Evolutionary conservation across 1,140 invertebrate species (phyloP), one percentile per base, ranked within the genome.

Genomic region (Scaptomyza hsui): DNA sequence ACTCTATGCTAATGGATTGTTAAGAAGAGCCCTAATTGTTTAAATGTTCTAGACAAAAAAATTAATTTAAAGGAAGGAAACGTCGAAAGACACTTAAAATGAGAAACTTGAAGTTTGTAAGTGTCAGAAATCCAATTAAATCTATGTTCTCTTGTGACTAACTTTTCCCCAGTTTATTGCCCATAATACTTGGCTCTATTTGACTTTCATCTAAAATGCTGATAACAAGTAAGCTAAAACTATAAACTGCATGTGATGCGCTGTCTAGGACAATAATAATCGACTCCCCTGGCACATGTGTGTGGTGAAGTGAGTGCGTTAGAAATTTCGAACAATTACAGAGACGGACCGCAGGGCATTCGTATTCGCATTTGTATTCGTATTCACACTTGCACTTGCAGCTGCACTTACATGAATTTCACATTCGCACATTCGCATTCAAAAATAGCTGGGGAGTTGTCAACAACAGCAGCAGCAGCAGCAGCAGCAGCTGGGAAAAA

Each of bases 251-350:
- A 42, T 32, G 9, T 57, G 24, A 41, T 9, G 26, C 16, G 24
- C 60, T 29, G 18, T 32, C 47, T 16, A 15, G 21, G 4, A 42
- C 10, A 18, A 32, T 44, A 62, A 44, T 62, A 62, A 62, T 44
- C 37, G 24, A 32, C 21, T 53, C 37, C 37, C 49, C 7, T 9
- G n/a, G 12, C 37, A 42, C 15, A 18, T 29, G 41, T 57, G 53
- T 57, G 16, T 16, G 4, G 56, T 48, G 47, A 6, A 7, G 19
- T 37, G 32, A 56, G 48, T 41, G 39, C 41, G 67, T 61, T 56
- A 1, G 68, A 65, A 44, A 76, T 59, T 69, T 79, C 60, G 45
- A 76, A 80, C 72, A 83, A 83, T 86, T 80, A 70, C 72, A 63
- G 65, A 29, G 57, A 64, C 53, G 57, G 64, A 85, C 79, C 79